phyloP scores from a whole-genome alignment of 2,888 invertebrate species.

The Lottia scabra region DNA sequence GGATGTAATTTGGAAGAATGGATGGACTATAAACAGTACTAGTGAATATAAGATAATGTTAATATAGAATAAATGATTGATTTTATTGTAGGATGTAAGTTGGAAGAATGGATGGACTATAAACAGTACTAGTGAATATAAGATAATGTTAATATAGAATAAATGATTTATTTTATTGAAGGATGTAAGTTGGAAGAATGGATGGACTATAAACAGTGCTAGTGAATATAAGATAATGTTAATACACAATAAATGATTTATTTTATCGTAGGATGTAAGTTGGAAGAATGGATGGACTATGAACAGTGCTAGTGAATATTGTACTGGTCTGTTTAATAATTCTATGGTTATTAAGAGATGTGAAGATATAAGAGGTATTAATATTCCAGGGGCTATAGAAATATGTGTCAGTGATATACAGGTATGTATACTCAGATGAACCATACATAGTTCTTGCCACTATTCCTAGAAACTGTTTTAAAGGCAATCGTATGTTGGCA shows the following conservation, averaged over 20 bases:
- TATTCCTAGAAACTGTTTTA: too few relatives aligned
- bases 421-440: background rate
- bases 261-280: background rate
- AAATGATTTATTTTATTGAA: background rate
- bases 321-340: background rate
- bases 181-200: constrained; percentile 4
- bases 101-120: background rate
- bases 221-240: too few relatives aligned
- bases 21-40: background rate
- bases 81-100: background rate
- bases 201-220: background rate
- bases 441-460: too few relatives aligned
- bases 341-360: background rate
- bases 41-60: too few relatives aligned
- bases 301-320: background rate
- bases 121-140: background rate
- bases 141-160: too few relatives aligned
- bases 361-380: background rate
- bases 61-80: too few relatives aligned
- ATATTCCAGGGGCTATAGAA: background rate
- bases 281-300: background rate
- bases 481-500: too few relatives aligned
- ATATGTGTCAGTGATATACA: background rate
- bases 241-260: too few relatives aligned
- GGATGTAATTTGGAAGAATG: constrained; percentile 4